Conservation (phyloP, 2,888 invertebrate species). For the Drosophila pseudotalamancana region DNA sequence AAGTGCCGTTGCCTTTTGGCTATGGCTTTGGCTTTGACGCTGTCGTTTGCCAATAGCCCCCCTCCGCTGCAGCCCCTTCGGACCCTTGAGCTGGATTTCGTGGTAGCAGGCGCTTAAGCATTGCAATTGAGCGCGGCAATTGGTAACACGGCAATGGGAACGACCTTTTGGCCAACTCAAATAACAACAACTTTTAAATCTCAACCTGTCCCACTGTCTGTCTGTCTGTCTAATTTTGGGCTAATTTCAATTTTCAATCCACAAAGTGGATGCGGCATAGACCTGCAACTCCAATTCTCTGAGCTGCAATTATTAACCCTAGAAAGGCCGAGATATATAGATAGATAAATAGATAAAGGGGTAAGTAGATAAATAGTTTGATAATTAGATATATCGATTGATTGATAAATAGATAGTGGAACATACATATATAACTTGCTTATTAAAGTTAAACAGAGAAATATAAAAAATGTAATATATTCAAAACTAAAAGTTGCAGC, state of each 20-base stretch:
- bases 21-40: constrained; percentile 18
- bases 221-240: constrained; percentile 63
- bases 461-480: too few relatives aligned
- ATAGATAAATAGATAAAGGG: too few relatives aligned
- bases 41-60: not conserved
- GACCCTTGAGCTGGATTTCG: constrained; percentile 21
- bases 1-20: constrained; percentile 64
- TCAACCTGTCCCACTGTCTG: constrained; percentile 60
- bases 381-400: too few relatives aligned
- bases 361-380: too few relatives aligned
- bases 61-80: not conserved
- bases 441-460: too few relatives aligned
- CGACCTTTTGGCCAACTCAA: constrained; percentile 43
- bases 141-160: constrained; percentile 60
- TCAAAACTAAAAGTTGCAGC: too few relatives aligned
- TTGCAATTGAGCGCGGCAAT: constrained; percentile 57
- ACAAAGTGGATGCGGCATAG: constrained; percentile 16
- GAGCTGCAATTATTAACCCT: constrained; percentile 53
- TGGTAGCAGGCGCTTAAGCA: constrained; percentile 67
- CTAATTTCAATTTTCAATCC: constrained; percentile 71
- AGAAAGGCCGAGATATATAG: constrained; percentile 17
- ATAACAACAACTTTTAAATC: constrained; percentile 27
- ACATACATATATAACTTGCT: too few relatives aligned
- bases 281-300: constrained; percentile 48
- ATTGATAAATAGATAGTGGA: too few relatives aligned